These are phyloP conservation scores for Ursus arctos DNA, from an alignment of 2,113 vertebrate species.

Conservation along the genomic window DNA sequence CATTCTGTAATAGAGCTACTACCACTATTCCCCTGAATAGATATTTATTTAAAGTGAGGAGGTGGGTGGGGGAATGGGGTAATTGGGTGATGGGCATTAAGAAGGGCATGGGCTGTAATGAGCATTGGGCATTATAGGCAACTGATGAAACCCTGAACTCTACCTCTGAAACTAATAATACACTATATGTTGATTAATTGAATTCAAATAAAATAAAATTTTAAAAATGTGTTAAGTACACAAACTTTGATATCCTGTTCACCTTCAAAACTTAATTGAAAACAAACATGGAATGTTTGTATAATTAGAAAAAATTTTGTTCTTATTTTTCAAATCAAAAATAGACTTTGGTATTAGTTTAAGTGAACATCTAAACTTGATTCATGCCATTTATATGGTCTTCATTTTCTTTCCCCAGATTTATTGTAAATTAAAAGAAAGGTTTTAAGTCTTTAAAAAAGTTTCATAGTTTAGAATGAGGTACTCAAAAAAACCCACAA, in stretches of 20 bases:
- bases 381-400: neutral
- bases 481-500: neutral
- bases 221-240: neutral
- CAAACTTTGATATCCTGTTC: neutral
- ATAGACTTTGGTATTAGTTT: slow-evolving; percentile 1
- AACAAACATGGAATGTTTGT: slow-evolving; percentile 1
- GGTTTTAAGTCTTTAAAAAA: neutral
- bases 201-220: neutral
- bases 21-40: neutral
- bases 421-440: slow-evolving; percentile 30
- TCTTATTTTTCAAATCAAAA: slow-evolving; percentile 47
- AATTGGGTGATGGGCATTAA: neutral
- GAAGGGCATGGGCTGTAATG: neutral
- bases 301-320: neutral
- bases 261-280: slow-evolving; percentile 6
- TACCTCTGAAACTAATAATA: neutral
- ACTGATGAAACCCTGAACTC: neutral
- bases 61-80: neutral
- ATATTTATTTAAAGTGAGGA: neutral
- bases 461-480: slow-evolving; percentile 26
- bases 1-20: neutral
- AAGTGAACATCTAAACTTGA: slow-evolving; percentile 41
- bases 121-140: neutral
- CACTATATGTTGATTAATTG: neutral
- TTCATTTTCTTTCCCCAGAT: slow-evolving; percentile 20